Base-by-base conservation (phyloP, 2,888 invertebrate genomes). In the Sinotaia quadrata region DNA sequence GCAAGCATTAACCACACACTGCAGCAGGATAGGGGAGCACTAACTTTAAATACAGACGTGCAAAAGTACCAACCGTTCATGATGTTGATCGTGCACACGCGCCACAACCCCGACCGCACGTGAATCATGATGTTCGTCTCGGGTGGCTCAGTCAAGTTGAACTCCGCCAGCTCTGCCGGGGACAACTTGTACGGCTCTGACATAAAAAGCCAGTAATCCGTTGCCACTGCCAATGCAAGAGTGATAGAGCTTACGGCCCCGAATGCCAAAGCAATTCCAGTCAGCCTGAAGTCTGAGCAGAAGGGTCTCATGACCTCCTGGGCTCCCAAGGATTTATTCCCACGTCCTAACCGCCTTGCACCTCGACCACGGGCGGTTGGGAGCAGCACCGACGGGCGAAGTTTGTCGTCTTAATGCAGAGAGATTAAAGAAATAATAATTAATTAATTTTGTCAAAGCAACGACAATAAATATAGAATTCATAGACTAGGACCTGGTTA, bases 151-250 rank as follows among this genome's bases (percentile, higher is more conserved):
- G 79, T 77, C 3, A 60, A 37, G 60, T 80, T 81, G 10, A 54
- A 44, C n/a, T 51, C 66, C 18, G 36, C 36, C 21, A 49, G 37
- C 15, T 54, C 31, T 29, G 74, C 73, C 4, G 66, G 36, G 2
- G 73, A 29, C 15, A 68, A 52, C 12, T 24, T 54, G 56, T 78
- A 52, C 7, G 74, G 72, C 63, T 84, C 84, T 15, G 67, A 70
- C 21, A 83, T 85, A 67, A 79, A 81, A 27, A 86, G 68, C 86
- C 86, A 86, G 49, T 78, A 82, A 69, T 86, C 86, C n/a, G 85
- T 85, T 33, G 82, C 79, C 41, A 85, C 84, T 7, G 85, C 83
- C 51, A 86, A 73, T 2, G 83, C 78, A 69, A 86, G 68, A 2
- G 83, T 80, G 29, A 81, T 83, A 27, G 82, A 75, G 5, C 85